phyloP scores from a whole-genome alignment of 2,797 vertebrate species.

The Gambelia wislizenii region DNA sequence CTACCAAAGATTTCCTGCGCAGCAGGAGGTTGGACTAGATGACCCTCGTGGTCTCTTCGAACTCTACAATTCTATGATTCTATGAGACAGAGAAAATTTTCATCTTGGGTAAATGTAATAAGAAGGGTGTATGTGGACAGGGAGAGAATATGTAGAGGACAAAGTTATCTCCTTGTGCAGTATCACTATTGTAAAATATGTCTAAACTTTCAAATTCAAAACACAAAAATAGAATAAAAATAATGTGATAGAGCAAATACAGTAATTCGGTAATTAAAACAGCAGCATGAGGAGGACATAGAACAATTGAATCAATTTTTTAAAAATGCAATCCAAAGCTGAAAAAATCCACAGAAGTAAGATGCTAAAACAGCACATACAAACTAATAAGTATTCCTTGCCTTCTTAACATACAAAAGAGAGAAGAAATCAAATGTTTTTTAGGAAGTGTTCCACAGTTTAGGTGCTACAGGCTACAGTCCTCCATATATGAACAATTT shows the following conservation, averaged over 20 bases:
- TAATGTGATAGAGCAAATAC: not conserved
- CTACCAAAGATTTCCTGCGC: no score
- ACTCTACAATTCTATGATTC: no score
- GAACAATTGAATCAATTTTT: not conserved
- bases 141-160: not conserved
- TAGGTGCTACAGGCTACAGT: no score
- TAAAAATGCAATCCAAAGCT: not conserved
- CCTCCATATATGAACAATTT: not conserved
- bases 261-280: not conserved
- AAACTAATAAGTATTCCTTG: not conserved
- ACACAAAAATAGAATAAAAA: not conserved
- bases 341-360: not conserved
- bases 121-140: not conserved
- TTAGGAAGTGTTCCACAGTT: no score
- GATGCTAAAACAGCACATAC: not conserved
- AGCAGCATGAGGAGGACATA: not conserved
- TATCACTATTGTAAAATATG: not conserved
- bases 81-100: not conserved
- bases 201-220: not conserved
- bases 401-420: not conserved
- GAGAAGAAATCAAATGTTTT: not conserved
- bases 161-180: not conserved
- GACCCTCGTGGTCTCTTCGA: no score
- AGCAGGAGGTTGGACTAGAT: no score
- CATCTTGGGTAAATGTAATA: not conserved